A percentile compares a stretch with the other conserved stretches of the same genome.
phyloP scores from a whole-genome alignment of 2,888 invertebrate species.

The Diploptera punctata region DNA sequence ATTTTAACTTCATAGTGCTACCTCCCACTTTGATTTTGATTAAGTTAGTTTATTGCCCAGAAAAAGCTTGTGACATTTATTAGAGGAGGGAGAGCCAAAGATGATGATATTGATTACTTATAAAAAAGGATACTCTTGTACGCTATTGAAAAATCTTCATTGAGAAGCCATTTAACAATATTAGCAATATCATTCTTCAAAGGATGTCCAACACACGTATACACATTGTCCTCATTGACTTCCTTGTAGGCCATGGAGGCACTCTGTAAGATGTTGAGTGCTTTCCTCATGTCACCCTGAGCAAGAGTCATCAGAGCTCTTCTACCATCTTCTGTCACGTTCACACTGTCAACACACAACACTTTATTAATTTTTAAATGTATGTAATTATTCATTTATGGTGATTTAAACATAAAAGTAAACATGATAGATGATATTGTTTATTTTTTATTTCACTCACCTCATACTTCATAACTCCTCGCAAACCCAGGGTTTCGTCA shows the following conservation, averaged over 20 bases:
- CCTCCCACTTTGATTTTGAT: too few species aligned
- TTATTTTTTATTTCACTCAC: too few species aligned
- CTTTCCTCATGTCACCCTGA: slow-evolving; percentile 97
- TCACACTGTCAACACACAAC: slow-evolving; percentile 66
- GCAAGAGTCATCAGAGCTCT: slow-evolving; percentile 88
- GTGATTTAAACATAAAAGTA: slow-evolving; percentile 20
- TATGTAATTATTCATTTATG: neutral
- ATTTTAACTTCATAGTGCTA: too few species aligned
- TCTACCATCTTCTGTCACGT: slow-evolving; percentile 86
- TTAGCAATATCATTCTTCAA: slow-evolving; percentile 85
- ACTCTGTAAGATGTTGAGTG: slow-evolving; percentile 95
- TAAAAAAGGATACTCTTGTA: slow-evolving; percentile 78
- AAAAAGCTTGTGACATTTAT: too few species aligned
- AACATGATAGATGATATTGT: slow-evolving; percentile 22
- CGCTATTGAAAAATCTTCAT: slow-evolving; percentile 74
- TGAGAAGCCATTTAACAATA: slow-evolving; percentile 86
- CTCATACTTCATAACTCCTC: too few species aligned
- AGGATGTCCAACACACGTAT: slow-evolving; percentile 97
- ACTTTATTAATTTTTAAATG: neutral
- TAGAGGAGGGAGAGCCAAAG: too few species aligned
- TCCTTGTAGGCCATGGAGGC: slow-evolving; percentile 90
- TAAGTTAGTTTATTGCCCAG: too few species aligned
- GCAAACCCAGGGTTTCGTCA: too few species aligned
- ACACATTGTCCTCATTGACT: slow-evolving; percentile 90
- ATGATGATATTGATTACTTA: too few species aligned